Evolutionary conservation across 2,797 vertebrate genomes (phyloP), one percentile per base, ranked within the genome.

Genomic region (Anabacerthia variegaticeps): DNA sequence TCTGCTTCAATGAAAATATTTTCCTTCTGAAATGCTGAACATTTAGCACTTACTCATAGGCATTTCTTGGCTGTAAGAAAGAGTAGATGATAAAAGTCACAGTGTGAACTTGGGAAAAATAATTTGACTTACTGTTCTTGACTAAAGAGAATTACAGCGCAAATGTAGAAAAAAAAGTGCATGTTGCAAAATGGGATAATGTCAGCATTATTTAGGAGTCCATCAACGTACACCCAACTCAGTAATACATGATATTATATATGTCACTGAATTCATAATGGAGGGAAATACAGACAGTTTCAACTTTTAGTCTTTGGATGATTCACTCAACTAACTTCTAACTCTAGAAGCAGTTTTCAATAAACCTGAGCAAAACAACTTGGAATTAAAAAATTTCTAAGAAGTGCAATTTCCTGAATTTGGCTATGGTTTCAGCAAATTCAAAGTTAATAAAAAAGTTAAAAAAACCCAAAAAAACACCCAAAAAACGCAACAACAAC

Each of bases 1-100:
- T 85, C 78, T 85, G 68, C 30, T 93, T 67, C 72, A 85, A 84
- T n/a, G 54, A 93, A 95, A 97, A 93, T 87, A 93, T 93, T 96
- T 96, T 83, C 14, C n/a, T 88, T 85, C 54, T 72, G 54, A 92
- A 82, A 91, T 46, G 24, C 15, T 81, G 48, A 88, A 79, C 32
- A 81, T 79, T 93, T 90, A 90, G 10, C 67, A 73, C 74, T 94
- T 92, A 69, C 69, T 90, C 51, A 85, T 43, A 88, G 26, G 56
- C 22, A 68, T 92, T 94, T 89, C 41, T 44, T 68, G 68, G 46
- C 43, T 80, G 32, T 83, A 58, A 46, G 30, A 77, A 19, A 68
- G 19, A 71, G 37, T 19, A 58, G 39, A 44, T 77, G 24, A 71
- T 23, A 87, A 93, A 90, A 89, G 73, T 32, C 55, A 74, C 27